phyloP scores from a whole-genome alignment of 1,140 invertebrate species.

The Galendromus occidentalis region DNA sequence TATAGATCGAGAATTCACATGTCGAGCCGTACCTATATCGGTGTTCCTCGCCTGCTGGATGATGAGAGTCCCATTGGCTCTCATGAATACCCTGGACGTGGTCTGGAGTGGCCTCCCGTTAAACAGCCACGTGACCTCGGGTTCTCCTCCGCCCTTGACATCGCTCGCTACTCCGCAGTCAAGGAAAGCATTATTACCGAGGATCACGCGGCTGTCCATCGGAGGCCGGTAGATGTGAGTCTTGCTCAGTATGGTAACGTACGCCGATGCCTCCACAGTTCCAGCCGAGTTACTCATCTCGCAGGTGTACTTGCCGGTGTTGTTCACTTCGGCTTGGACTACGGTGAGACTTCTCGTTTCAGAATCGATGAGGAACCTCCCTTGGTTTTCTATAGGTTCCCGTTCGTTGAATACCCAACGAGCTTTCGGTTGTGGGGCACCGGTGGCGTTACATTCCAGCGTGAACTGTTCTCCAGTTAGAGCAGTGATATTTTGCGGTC shows the following conservation, averaged over 20 bases:
- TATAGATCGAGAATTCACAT: too few relatives aligned
- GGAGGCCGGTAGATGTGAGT: conserved; percentile 21
- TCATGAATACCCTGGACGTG: conserved; percentile 11
- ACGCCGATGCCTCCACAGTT: conserved; percentile 53
- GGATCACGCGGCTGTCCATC: conserved; percentile 11
- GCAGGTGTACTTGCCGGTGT: conserved; percentile 73
- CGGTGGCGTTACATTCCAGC: conserved; percentile 58
- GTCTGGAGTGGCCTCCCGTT: conserved; percentile 16
- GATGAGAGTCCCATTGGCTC: conserved; percentile 15
- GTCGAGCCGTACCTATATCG: conserved; percentile 32
- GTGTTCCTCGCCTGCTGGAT: conserved; percentile 28
- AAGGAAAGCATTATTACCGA: conserved; percentile 4
- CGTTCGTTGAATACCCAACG: conserved; percentile 76
- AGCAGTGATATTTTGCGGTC: conserved; percentile 64
- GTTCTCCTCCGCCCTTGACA: conserved; percentile 9
- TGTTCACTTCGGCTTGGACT: conserved; percentile 46
- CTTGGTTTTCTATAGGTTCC: conserved; percentile 24
- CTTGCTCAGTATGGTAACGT: conserved; percentile 55
- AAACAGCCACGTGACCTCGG: conserved; percentile 17
- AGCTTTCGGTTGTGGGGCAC: conserved; percentile 69
- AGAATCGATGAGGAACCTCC: conserved; percentile 53
- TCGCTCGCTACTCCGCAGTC: not conserved
- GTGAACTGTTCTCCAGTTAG: conserved; percentile 76
- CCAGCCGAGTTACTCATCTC: conserved; percentile 69
- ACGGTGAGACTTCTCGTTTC: conserved; percentile 65